Base-by-base conservation (phyloP, 2,797 vertebrate genomes). In the Nasua narica region DNA sequence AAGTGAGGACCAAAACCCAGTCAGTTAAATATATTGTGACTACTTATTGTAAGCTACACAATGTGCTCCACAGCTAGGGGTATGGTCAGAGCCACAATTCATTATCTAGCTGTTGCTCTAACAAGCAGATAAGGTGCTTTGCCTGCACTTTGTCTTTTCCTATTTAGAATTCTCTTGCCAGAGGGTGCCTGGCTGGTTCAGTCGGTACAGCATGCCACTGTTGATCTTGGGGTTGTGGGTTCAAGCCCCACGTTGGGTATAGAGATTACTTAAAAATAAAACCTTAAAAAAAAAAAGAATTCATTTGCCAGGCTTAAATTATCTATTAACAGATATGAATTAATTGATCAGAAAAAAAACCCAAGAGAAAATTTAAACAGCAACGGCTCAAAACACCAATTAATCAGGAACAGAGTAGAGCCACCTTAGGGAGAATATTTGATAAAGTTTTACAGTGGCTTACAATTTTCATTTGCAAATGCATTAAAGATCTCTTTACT, bases 291-390 rank as follows among this genome's bases (percentile, higher is more conserved):
- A 74, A 67, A n/a, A 18, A 67, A 35, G 46, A 93, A 89, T 77
- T 65, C 48, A 81, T 67, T 52, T 91, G 60, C 60, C 23, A 93
- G 40, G 62, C 81, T 88, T 77, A 74, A 91, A 89, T 69, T 9
- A 89, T 62, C 78, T 92, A 82, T 83, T 81, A 81, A 86, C 43
- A 70, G 16, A 86, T 48, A 50, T 19, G 13, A 95, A 67, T 95
- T 85, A 96, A 79, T 1, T 84, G 70, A 87, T 54, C n/a, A 84
- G 76, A 87, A 95, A 87, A 87, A 84, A 21, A 93, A 78, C 35
- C 37, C 74, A 87, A 87, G 78, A 77, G 56, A 91, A 79, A 87
- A 70, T 72, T 87, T 96, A 72, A 93, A 90, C 15, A 70, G 35
- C 32, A 35, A 58, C 0, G 9, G 8, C 19, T 89, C 37, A 81